A percentile compares a stretch with the other conserved stretches of the same genome.
These are phyloP conservation scores for Oscheius myriophilus DNA, from an alignment of 2,888 invertebrate species.

Conservation along the genomic window DNA sequence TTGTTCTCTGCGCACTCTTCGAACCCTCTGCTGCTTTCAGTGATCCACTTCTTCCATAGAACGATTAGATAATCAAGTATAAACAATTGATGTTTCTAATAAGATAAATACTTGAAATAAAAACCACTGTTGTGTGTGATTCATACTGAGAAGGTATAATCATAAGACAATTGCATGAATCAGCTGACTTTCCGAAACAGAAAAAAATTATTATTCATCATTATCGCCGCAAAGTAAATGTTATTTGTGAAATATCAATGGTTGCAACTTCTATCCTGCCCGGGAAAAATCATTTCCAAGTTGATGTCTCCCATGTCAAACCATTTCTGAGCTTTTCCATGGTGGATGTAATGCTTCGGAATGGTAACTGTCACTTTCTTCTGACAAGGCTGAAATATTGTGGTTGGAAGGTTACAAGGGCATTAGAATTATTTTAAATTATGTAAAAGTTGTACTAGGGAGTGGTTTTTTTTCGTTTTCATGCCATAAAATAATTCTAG, in stretches of 20 bases:
- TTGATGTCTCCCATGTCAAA: slow-evolving; percentile 50
- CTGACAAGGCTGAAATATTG: slow-evolving; percentile 55
- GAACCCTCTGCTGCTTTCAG: slow-evolving; percentile 28
- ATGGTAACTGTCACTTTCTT: slow-evolving; percentile 46
- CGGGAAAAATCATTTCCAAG: slow-evolving; percentile 40
- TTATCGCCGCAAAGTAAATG: no score
- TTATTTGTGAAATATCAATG: slow-evolving; percentile 36
- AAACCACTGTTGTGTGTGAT: no score
- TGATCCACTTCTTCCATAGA: background rate
- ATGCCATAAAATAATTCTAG: no score
- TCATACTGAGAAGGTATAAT: no score
- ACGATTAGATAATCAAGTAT: no score
- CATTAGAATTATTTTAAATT: no score
- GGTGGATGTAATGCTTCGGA: slow-evolving; percentile 51
- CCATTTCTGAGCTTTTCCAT: slow-evolving; percentile 39
- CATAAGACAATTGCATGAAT: no score
- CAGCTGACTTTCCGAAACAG: no score
- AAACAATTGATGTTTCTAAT: no score
- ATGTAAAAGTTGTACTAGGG: no score
- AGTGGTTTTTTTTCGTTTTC: no score
- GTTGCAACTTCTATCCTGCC: slow-evolving; percentile 51
- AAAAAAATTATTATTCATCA: background rate
- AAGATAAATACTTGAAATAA: no score
- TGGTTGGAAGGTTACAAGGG: background rate
- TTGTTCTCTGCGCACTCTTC: slow-evolving; percentile 25